Base-by-base conservation (phyloP, 2,888 invertebrate genomes). In the Deilephila elpenor region DNA sequence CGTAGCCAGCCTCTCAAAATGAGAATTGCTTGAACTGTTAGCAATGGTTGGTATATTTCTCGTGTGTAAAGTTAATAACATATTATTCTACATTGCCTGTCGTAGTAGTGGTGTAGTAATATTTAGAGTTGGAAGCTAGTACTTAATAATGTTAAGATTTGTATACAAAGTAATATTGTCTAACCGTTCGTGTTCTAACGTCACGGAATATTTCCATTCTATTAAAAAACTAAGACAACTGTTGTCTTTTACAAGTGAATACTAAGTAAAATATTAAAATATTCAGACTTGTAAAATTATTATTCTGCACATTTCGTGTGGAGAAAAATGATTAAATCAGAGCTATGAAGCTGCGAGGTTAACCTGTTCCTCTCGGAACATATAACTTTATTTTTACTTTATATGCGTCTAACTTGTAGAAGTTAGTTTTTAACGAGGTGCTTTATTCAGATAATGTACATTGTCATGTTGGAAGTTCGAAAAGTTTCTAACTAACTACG, bases 351-450 rank as follows among this genome's bases (percentile, higher is more conserved):
- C 64, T 56, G 56, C 7, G 56, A 56, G 5, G 56, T n/a, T 56
- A 62, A 64, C 67, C 19, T 62, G n/a, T 59, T 62, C 51, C 51
- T 73, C 67, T 70, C 34, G 67, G 29, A 70, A 74, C 71, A 32
- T 61, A 20, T 56, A 59, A 67, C 37, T 67, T 60, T 71, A 59
- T 75, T 70, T 71, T 73, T 75, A 34, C 60, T 29, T 59, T n/a
- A 34, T 59, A 71, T 72, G 60, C 67, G 32, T 32, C 34, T 62
- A 34, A 62, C 34, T 62, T 37, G 62, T 37, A 62, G 19, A 62
- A 62, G 37, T 62, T 62, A 62, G 61, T 61, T 61, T 37, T 37
- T 62, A 62, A 62, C 62, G 62, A 62, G 62, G 62, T 37, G 62
- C 62, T 62, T 62, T 62, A 62, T 62, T 62, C 62, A 62, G 37